Conservation (phyloP, 1,140 invertebrate species). For the Leptinotarsa texana region DNA sequence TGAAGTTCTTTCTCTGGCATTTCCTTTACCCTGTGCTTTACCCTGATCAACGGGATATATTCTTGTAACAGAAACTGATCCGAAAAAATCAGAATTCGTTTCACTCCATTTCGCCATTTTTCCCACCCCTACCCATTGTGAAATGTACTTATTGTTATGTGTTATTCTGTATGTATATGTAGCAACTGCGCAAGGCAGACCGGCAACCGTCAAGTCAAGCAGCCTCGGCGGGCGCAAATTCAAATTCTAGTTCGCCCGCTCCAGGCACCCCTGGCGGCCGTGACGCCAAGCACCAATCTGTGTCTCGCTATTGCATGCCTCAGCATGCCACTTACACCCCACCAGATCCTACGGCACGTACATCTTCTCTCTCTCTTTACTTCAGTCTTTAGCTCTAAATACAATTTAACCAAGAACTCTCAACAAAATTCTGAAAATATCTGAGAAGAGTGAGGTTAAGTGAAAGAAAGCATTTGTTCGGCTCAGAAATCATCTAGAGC, state of each 20-base stretch:
- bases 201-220: conserved; percentile 49
- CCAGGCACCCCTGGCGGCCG: conserved; percentile 47
- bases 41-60: no score
- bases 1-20: no score
- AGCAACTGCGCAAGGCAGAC: conserved; percentile 56
- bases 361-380: conserved; percentile 46
- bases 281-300: conserved; percentile 55
- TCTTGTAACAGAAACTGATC: no score
- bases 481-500: no score
- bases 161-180: conserved; percentile 55
- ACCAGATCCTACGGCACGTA: conserved; percentile 63
- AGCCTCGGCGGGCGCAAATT: conserved; percentile 41
- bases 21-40: no score
- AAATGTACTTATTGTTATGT: conserved; percentile 50
- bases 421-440: neutral
- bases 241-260: conserved; percentile 42
- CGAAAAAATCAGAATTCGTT: no score
- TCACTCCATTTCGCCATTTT: no score
- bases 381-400: conserved; percentile 2
- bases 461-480: no score
- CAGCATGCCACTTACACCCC: conserved; percentile 61
- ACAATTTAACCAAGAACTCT: neutral
- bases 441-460: no score
- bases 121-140: neutral
- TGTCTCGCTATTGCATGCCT: conserved; percentile 63